Evolutionary conservation across 2,888 invertebrate species (phyloP).

Genomic region (Capitulum mitella): DNA sequence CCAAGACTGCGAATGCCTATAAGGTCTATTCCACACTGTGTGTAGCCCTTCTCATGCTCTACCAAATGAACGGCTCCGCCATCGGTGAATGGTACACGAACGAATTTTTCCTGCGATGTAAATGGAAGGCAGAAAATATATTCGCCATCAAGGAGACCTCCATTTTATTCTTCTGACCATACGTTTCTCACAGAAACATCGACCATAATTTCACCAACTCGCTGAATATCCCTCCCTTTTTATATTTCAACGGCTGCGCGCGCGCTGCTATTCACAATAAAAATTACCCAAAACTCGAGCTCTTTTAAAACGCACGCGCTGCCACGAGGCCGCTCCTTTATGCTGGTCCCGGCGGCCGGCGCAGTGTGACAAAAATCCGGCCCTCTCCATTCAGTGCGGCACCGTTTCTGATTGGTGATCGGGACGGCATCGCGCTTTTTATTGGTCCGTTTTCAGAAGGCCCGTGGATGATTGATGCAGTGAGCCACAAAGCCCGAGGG

Average conservation of each 20-base stretch:
- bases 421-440: background rate
- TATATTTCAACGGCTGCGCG: conserved; percentile 20
- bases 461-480: conserved; percentile 19
- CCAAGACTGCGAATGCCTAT: too few species aligned
- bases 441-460: background rate
- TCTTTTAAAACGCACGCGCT: conserved; percentile 25
- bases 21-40: too few species aligned
- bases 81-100: too few species aligned
- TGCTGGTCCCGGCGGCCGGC: background rate
- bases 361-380: conserved; percentile 1
- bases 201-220: conserved; percentile 6
- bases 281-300: conserved; percentile 23
- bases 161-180: background rate
- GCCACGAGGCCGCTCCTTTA: background rate
- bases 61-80: too few species aligned
- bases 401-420: background rate
- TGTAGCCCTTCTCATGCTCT: too few species aligned
- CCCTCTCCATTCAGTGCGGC: background rate
- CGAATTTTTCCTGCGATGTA: too few species aligned
- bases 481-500: conserved; percentile 1
- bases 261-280: conserved; percentile 21
- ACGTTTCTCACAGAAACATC: background rate
- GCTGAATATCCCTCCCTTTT: conserved; percentile 19
- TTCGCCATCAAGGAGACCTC: background rate
- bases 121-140: background rate